Evolutionary conservation across 2,888 invertebrate species (phyloP).

Genomic region (Thymelicus acteon): DNA sequence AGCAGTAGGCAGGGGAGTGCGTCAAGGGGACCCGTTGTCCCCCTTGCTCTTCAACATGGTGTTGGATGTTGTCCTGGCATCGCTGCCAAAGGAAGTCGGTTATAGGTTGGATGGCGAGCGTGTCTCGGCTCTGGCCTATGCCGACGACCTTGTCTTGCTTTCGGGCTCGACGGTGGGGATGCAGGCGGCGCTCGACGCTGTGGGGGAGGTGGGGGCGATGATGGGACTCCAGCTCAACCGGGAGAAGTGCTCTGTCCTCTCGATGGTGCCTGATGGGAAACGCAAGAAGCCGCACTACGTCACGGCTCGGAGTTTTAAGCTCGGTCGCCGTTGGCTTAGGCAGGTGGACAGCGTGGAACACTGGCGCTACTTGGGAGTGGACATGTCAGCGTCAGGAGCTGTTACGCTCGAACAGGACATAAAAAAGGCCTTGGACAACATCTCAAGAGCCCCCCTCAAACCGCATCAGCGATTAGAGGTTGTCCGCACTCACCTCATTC

Average conservation of each 20-base stretch:
- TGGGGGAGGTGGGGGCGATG: conserved; percentile 39
- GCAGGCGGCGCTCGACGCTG: conserved; percentile 50
- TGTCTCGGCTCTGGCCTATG: conserved; percentile 57
- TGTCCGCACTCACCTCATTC: conserved; percentile 57
- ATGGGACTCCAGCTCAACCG: conserved; percentile 40
- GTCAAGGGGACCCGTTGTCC: conserved; percentile 66
- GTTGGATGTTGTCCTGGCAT: conserved; percentile 45
- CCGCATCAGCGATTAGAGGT: conserved; percentile 60
- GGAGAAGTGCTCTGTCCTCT: conserved; percentile 49
- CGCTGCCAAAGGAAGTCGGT: conserved; percentile 44
- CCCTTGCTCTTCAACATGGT: conserved; percentile 59
- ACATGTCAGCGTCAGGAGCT: conserved; percentile 52
- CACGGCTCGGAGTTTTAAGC: conserved; percentile 41
- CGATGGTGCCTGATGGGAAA: conserved; percentile 50
- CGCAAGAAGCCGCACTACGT: conserved; percentile 47
- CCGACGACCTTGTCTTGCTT: conserved; percentile 59
- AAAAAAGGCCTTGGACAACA: conserved; percentile 45
- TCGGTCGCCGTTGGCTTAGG: conserved; percentile 43
- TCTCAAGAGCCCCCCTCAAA: conserved; percentile 56
- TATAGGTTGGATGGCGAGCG: conserved; percentile 44
- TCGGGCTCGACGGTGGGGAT: conserved; percentile 52
- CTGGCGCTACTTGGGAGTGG: conserved; percentile 53
- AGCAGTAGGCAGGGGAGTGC: conserved; percentile 55
- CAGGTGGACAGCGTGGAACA: conserved; percentile 48
- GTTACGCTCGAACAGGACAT: conserved; percentile 47